Conservation (phyloP, 2,797 vertebrate genomes). For the Rousettus madagascariensis region DNA sequence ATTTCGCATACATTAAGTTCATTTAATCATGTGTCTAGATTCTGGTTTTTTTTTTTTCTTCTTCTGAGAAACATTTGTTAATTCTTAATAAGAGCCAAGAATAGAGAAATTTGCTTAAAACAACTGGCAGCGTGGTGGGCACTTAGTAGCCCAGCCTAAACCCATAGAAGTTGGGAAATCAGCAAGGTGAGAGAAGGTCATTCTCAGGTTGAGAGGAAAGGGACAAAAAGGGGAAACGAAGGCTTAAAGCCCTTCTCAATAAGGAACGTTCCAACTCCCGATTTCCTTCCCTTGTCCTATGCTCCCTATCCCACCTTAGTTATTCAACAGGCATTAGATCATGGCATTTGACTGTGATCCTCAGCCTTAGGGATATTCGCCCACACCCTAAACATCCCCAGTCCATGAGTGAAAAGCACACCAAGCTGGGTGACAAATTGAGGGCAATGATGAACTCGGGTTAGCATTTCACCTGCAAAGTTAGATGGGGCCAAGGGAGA, state of each 20-base stretch:
- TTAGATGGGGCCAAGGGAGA: background rate
- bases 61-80: constrained; percentile 28
- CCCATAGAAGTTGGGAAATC: background rate
- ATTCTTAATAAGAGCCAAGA: background rate
- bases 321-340: background rate
- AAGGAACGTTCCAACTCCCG: background rate
- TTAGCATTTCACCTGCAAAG: background rate
- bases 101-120: background rate
- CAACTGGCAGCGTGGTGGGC: background rate
- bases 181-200: background rate
- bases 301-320: background rate
- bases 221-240: background rate
- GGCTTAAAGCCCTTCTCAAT: background rate
- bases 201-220: background rate
- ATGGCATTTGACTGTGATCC: background rate
- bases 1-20: background rate
- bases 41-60: background rate
- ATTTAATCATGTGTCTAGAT: background rate
- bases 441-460: background rate
- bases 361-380: background rate
- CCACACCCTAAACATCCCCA: background rate
- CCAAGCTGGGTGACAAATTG: background rate
- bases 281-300: background rate
- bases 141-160: background rate
- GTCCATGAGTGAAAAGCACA: background rate